Base-by-base conservation (phyloP, 2,888 invertebrate genomes). In the Zaprionus obscuricornis region DNA sequence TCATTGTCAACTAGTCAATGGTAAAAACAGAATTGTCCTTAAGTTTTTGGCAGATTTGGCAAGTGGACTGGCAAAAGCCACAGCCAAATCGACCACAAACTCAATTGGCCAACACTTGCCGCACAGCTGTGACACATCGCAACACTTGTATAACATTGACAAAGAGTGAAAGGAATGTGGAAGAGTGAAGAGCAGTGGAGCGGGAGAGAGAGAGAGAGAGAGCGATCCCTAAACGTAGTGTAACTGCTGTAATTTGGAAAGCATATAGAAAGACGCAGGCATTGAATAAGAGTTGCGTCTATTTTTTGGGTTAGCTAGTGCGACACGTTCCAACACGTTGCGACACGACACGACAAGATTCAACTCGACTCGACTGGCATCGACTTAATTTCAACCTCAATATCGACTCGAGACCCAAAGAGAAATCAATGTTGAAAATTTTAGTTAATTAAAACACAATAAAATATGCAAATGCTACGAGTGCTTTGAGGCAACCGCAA, bases 381-480 rank as follows among this genome's bases (percentile, higher is more conserved):
- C n/a, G n/a, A n/a, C n/a, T n/a, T n/a, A n/a, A n/a, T n/a, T n/a
- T n/a, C n/a, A n/a, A n/a, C n/a, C n/a, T n/a, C n/a, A n/a, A n/a
- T n/a, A n/a, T n/a, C n/a, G n/a, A n/a, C n/a, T n/a, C n/a, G n/a
- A 10, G 14, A 31, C 51, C 49, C 70, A 52, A 52, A 58, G 24
- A 26, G n/a, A 42, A 67, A 67, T 70, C 71, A 65, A 67, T 67
- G 52, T 65, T 22, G 49, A n/a, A n/a, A 65, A 45, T 39, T 58
- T 70, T 54, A 82, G 82, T 78, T 78, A 78, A 78, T 78, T 78
- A 78, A 78, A 78, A 78, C 60, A 78, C 78, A 82, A 82, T 78
- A 77, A 77, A 78, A 78, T 82, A 78, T 78, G 78, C 78, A 82
- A 74, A 50, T 66, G 58, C 66, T 73, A 20, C 56, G 39, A 74